Evolutionary conservation across 2,113 vertebrate genomes (phyloP).

Genomic region (Trichomycterus rosablanca): DNA sequence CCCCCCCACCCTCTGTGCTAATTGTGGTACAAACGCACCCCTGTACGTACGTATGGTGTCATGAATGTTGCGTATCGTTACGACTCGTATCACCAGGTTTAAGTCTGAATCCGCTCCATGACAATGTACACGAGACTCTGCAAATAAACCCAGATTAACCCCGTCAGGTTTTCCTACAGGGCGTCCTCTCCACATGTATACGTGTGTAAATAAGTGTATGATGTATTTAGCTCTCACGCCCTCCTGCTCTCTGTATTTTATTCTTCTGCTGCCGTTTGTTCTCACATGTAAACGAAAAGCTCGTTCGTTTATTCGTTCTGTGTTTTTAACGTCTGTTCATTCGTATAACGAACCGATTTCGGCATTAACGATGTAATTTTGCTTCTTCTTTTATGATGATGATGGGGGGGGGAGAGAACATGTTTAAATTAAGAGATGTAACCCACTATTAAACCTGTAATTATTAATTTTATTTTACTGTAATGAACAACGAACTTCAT

Average conservation of each 20-base stretch:
- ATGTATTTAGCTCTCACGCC: constrained; percentile 31
- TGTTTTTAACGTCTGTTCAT: constrained; percentile 39
- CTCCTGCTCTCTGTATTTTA: constrained; percentile 24
- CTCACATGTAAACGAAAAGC: constrained; percentile 36
- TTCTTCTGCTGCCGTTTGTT: constrained; percentile 25
- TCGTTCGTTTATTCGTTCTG: constrained; percentile 5
- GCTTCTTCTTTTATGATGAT: constrained; percentile 22
- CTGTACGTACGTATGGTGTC: no score
- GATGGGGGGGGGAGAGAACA: constrained; percentile 46
- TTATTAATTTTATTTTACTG: constrained; percentile 55
- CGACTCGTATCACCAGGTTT: no score
- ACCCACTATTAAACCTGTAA: constrained; percentile 46
- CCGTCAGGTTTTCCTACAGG: no score
- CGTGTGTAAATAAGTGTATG: constrained; percentile 23
- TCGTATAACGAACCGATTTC: constrained; percentile 38
- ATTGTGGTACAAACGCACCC: no score
- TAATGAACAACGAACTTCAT: constrained; percentile 45
- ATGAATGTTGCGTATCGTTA: no score
- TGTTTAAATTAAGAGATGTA: constrained; percentile 42
- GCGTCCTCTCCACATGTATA: no score
- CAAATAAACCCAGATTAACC: no score
- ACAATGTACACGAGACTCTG: no score
- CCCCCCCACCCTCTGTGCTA: no score
- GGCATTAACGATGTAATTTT: constrained; percentile 34
- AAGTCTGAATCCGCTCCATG: no score